Conservation (phyloP, 2,888 invertebrate genomes). For the Dichetophora obliterata region DNA sequence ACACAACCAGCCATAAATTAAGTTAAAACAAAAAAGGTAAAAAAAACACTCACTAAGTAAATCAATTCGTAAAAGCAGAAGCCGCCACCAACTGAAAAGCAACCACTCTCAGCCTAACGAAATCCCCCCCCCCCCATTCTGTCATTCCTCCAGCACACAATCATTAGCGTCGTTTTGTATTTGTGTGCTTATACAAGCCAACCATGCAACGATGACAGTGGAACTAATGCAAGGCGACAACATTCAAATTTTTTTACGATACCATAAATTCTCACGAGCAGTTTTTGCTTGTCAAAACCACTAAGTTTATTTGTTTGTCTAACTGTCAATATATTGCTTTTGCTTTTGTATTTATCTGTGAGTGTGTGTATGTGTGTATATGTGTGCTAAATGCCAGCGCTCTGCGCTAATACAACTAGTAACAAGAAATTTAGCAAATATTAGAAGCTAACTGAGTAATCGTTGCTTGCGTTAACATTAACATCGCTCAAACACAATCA, state of each 20-base stretch:
- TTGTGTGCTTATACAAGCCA: background rate
- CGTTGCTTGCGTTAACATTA: background rate
- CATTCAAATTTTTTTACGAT: background rate
- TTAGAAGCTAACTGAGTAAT: conserved; percentile 9
- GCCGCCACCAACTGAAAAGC: background rate
- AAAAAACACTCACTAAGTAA: background rate
- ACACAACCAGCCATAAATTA: background rate
- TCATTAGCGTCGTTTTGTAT: background rate
- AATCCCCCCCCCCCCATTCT: background rate
- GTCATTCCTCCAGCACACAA: background rate
- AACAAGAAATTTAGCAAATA: background rate
- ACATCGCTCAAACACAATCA: background rate
- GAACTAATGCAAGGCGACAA: background rate
- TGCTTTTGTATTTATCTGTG: background rate
- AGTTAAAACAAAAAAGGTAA: background rate
- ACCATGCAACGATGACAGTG: background rate
- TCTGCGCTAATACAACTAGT: background rate
- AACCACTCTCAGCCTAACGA: too few species aligned
- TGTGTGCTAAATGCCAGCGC: background rate
- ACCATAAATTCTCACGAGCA: conserved; percentile 2
- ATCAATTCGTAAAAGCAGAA: background rate
- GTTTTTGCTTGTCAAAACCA: background rate
- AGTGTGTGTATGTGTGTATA: background rate
- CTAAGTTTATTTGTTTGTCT: background rate
- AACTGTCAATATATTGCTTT: background rate